Conservation (phyloP, 2,113 vertebrate species). For the Oncorhynchus keta region DNA sequence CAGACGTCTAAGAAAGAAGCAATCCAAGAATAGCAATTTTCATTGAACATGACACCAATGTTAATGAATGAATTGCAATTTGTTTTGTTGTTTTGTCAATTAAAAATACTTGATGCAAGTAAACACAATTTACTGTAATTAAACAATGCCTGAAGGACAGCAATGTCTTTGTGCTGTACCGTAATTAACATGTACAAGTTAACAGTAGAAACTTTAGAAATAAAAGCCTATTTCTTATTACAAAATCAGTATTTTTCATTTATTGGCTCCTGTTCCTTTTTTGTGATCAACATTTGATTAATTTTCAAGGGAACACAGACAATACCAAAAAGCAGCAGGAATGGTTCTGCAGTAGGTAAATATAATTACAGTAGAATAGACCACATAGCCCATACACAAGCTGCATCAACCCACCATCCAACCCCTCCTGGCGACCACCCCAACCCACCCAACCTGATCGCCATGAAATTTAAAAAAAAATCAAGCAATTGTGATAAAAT, state of each 20-base stretch:
- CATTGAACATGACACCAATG: conserved; percentile 17
- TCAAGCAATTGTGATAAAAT: too few species aligned
- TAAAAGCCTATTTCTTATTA: conserved; percentile 50
- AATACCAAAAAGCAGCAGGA: too few species aligned
- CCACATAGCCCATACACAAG: too few species aligned
- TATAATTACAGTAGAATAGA: too few species aligned
- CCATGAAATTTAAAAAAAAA: too few species aligned
- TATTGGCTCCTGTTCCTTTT: conserved; percentile 29
- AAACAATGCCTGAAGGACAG: conserved; percentile 50
- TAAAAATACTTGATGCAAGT: conserved; percentile 52
- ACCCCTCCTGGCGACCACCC: too few species aligned
- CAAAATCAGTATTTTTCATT: conserved; percentile 14
- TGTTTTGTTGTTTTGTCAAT: conserved; percentile 51
- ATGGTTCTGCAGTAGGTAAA: too few species aligned
- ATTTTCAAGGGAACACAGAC: not conserved
- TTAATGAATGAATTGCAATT: conserved; percentile 28
- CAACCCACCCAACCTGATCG: too few species aligned
- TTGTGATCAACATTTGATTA: too few species aligned
- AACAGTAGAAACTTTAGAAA: conserved; percentile 30
- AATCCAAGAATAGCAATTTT: conserved; percentile 24
- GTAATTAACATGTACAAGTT: conserved; percentile 45
- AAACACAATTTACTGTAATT: conserved; percentile 36
- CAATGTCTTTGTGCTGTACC: conserved; percentile 47
- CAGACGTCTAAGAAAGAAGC: conserved; percentile 12
- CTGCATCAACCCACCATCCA: too few species aligned